A percentile compares a stretch with the other conserved stretches of the same genome.
Evolutionary conservation across 2,113 vertebrate species (phyloP).

Genomic region (Sciurus niger): DNA sequence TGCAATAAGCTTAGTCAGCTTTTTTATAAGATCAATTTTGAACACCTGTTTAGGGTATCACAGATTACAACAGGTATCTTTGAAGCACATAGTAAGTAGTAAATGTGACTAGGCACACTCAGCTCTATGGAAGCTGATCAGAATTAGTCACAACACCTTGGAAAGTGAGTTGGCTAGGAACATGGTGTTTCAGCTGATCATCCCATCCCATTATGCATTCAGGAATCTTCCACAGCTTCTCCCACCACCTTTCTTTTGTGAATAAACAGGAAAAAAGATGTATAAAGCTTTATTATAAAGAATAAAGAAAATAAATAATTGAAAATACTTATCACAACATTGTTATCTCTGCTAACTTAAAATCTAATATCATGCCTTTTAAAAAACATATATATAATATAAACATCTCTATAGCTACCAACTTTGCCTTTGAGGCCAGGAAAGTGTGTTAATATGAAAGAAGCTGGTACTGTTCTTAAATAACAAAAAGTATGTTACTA

Average conservation of each 20-base stretch:
- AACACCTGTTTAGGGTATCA: constrained; percentile 74
- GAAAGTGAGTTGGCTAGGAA: constrained; percentile 87
- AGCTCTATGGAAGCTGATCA: constrained; percentile 85
- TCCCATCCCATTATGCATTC: constrained; percentile 91
- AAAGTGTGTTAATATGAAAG: neutral
- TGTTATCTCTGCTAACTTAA: constrained; percentile 36
- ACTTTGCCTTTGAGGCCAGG: neutral
- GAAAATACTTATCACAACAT: constrained; percentile 53
- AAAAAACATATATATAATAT: constrained; percentile 3
- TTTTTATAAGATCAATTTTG: constrained; percentile 67
- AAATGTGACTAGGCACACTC: constrained; percentile 83
- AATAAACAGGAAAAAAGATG: constrained; percentile 85
- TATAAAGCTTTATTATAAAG: constrained; percentile 78
- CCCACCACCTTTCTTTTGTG: constrained; percentile 90
- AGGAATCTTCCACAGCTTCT: constrained; percentile 93
- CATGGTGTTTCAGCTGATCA: constrained; percentile 89
- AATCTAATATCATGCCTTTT: constrained; percentile 26
- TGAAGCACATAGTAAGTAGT: constrained; percentile 83
- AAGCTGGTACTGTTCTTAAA: neutral
- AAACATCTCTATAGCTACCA: constrained; percentile 36
- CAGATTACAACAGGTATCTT: constrained; percentile 64
- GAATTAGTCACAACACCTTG: constrained; percentile 90
- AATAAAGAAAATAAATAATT: constrained; percentile 55
- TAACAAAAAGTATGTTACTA: neutral
- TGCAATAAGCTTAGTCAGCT: constrained; percentile 70